phyloP scores from a whole-genome alignment of 2,113 vertebrate genomes.

The Plotosus lineatus region DNA sequence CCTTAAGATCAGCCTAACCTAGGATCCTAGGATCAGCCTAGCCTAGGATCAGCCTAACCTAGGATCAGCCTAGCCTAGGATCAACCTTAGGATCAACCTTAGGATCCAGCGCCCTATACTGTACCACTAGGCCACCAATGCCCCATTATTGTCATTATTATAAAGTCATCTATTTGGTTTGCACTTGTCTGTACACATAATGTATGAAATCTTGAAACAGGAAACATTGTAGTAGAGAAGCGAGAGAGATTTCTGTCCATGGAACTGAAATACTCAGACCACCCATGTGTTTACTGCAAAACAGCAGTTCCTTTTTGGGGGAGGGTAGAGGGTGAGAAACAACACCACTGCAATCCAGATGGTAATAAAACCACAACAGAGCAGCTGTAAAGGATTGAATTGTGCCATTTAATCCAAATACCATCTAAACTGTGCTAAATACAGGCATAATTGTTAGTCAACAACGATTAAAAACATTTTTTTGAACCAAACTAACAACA shows the following conservation, averaged over 20 bases:
- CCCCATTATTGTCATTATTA: too few relatives aligned
- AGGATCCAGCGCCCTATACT: too few relatives aligned
- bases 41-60: too few relatives aligned
- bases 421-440: background rate
- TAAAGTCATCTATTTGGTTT: too few relatives aligned
- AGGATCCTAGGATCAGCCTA: too few relatives aligned
- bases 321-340: background rate
- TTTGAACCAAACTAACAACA: background rate
- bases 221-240: background rate
- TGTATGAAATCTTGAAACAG: too few relatives aligned
- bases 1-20: too few relatives aligned
- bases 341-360: background rate
- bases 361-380: conserved; percentile 3
- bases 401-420: background rate
- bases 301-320: background rate
- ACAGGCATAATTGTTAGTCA: background rate
- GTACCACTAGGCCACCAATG: too few relatives aligned
- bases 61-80: too few relatives aligned
- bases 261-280: too few relatives aligned
- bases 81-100: too few relatives aligned
- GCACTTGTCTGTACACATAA: too few relatives aligned
- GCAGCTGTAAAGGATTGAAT: conserved; percentile 10
- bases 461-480: background rate
- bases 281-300: background rate
- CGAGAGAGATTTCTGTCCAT: background rate